These are phyloP conservation scores for Drosophila histrio DNA, from an alignment of 2,888 invertebrate species.

Conservation along the genomic window DNA sequence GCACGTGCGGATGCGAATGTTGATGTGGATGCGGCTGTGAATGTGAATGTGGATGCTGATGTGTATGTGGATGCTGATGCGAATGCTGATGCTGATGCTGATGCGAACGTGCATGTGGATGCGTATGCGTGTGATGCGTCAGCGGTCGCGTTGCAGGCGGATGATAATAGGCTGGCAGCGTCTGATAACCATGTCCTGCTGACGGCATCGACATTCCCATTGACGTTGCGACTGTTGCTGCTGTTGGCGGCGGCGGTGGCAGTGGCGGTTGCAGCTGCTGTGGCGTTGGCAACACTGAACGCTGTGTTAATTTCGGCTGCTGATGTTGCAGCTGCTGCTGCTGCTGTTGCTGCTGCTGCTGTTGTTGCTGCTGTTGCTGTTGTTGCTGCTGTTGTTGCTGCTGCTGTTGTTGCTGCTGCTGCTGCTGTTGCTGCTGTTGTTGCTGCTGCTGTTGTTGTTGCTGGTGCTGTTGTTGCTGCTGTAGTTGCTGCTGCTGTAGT, in stretches of 20 bases:
- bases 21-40: conserved; percentile 40
- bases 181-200: conserved; percentile 47
- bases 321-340: background rate
- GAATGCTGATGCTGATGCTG: conserved; percentile 38
- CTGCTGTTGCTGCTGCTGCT: background rate
- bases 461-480: background rate
- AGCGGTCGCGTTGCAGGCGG: conserved; percentile 35
- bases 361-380: conserved; percentile 4
- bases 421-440: conserved; percentile 2
- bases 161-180: conserved; percentile 50
- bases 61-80: conserved; percentile 33
- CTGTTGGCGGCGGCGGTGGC: conserved; percentile 5
- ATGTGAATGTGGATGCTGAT: conserved; percentile 38
- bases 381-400: conserved; percentile 1
- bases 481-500: background rate
- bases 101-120: conserved; percentile 25
- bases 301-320: conserved; percentile 7
- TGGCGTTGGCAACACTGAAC: conserved; percentile 19
- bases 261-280: conserved; percentile 4
- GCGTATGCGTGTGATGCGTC: conserved; percentile 41
- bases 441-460: conserved; percentile 16
- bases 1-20: conserved; percentile 40
- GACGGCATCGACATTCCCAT: conserved; percentile 23
- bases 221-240: conserved; percentile 28
- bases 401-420: conserved; percentile 18